A percentile compares a stretch with the other conserved stretches of the same genome.
These are phyloP conservation scores for Chaetodon trifascialis DNA, from an alignment of 2,113 vertebrate species.

Conservation along the genomic window DNA sequence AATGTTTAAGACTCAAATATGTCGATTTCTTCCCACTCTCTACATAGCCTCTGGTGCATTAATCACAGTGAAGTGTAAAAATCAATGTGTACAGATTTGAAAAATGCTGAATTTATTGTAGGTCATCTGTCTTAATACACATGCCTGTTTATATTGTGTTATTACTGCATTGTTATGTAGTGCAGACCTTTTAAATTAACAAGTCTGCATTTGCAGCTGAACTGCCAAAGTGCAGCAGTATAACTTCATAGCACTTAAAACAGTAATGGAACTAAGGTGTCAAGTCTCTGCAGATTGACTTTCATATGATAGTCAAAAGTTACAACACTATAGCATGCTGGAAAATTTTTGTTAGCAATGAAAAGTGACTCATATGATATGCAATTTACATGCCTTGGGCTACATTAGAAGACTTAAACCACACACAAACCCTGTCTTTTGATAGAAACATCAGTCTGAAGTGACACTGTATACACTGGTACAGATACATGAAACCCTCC, in stretches of 20 bases:
- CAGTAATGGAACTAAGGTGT: neutral
- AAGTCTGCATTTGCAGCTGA: conserved; percentile 3
- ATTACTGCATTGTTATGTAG: neutral
- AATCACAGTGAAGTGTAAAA: too few species aligned
- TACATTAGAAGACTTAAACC: neutral
- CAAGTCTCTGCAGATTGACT: conserved; percentile 14
- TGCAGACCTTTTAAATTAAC: neutral
- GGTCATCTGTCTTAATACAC: neutral
- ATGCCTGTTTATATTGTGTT: conserved; percentile 3
- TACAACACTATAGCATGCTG: neutral
- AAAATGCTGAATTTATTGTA: neutral
- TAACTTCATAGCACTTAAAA: conserved; percentile 3
- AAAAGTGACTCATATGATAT: neutral
- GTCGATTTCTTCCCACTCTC: neutral
- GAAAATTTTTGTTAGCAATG: neutral
- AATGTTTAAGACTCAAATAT: neutral
- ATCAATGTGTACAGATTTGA: neutral
- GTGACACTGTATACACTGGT: neutral
- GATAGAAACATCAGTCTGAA: neutral
- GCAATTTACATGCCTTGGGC: neutral
- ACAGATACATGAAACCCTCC: neutral
- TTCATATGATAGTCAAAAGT: neutral
- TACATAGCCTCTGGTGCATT: neutral
- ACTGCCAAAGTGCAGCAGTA: neutral
- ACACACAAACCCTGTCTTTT: neutral